Evolutionary conservation across 2,113 vertebrate genomes (phyloP).

Genomic region (Rhagologus leucostigma): DNA sequence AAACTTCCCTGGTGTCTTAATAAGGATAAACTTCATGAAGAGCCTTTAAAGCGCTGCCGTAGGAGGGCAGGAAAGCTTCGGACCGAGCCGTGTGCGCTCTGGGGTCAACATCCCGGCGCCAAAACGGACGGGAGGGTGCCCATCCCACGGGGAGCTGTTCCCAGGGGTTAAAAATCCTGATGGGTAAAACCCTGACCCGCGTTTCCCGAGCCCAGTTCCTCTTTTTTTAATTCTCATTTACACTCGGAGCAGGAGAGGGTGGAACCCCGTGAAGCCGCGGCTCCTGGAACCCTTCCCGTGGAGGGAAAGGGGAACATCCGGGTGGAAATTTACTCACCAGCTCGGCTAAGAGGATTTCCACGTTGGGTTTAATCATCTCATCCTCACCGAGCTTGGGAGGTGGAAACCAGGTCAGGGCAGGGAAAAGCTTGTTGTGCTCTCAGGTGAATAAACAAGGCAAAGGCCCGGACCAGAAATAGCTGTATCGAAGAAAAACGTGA

Average conservation of each 20-base stretch:
- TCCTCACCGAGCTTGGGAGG: not conserved
- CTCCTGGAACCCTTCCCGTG: not conserved
- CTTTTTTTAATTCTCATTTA: not conserved
- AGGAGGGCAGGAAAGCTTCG: not conserved
- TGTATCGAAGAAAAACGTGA: accelerated
- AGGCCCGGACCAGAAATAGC: not conserved
- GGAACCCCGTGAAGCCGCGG: accelerated
- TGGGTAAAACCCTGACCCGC: accelerated
- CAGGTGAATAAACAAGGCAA: not conserved
- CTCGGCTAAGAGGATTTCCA: not conserved
- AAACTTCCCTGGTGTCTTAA: too few relatives aligned
- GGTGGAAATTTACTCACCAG: not conserved
- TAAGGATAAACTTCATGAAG: not conserved
- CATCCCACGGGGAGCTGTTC: accelerated
- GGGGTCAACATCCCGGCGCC: not conserved
- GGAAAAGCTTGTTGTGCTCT: not conserved
- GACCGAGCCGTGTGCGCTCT: accelerated
- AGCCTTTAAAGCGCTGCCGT: not conserved
- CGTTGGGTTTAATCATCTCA: not conserved
- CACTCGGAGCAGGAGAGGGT: not conserved
- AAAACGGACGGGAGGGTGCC: not conserved
- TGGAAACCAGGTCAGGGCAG: not conserved
- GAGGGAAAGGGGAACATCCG: not conserved
- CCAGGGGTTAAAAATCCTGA: not conserved
- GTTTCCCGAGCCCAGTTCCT: not conserved